Base-by-base conservation (phyloP, 2,888 invertebrate genomes). In the Smittia aterrima region DNA sequence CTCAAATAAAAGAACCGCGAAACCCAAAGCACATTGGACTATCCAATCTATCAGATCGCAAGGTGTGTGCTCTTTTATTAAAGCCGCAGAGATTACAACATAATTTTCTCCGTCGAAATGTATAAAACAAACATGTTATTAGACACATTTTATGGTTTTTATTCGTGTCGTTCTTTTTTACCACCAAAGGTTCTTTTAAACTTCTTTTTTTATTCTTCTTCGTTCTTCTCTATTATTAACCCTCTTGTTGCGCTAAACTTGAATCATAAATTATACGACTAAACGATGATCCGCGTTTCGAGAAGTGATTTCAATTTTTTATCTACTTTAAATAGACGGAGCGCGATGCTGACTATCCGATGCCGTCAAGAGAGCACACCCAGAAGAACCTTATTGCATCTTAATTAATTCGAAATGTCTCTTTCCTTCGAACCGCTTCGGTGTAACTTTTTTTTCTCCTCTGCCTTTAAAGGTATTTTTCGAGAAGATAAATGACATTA, bases 81-180 rank as follows among this genome's bases (percentile, higher is more conserved):
- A 27, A 54, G 53, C 70, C 70, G 58, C 58, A 58, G 58, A 58
- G 9, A 18, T n/a, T 70, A 70, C 70, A 70, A 70, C 70, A 70
- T 70, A 70, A 70, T 70, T 70, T 70, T 58, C 58, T 11, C 58
- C 24, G 11, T 70, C 41, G 24, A 27, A 16, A 62, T 11, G 54
- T 54, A 24, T 54, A 70, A 70, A 70, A 70, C 70, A 70, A 70
- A 70, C 70, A 70, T 70, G 70, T 70, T 70, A 70, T 70, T 70
- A 70, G 54, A 70, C 70, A 70, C 70, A 70, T 70, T 58, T 70
- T 54, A 54, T 70, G 54, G 70, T 18, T 70, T 41, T 70, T 70
- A 70, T 70, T 70, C 70, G 70, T 70, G 70, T 70, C 70, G 41
- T 32, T 70, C 41, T 70, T 70, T 18, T 20, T 32, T 16, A 27